Evolutionary conservation across 2,113 vertebrate genomes (phyloP).

Genomic region (Poeciliopsis turrubarensis): DNA sequence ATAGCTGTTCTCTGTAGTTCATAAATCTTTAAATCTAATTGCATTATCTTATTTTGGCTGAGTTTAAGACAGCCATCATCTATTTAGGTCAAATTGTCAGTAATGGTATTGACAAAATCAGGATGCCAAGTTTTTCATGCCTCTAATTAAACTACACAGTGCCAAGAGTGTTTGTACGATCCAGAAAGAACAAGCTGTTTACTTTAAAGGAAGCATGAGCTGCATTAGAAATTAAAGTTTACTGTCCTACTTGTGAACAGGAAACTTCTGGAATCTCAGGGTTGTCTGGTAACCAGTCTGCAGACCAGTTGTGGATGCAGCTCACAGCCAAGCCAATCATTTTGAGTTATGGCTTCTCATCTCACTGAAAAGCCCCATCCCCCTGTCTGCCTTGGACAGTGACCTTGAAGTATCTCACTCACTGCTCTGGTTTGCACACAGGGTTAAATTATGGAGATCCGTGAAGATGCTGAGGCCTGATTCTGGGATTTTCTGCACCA

Average conservation of each 20-base stretch:
- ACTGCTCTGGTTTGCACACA: not conserved
- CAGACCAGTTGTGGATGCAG: not conserved
- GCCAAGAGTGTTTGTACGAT: constrained; percentile 21
- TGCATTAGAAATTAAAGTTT: not conserved
- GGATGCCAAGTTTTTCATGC: constrained; percentile 3
- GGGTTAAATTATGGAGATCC: not conserved
- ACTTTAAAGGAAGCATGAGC: constrained; percentile 1
- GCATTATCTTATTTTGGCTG: constrained; percentile 26
- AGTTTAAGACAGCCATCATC: constrained; percentile 19
- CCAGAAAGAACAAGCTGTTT: constrained; percentile 32
- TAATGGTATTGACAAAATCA: constrained; percentile 10
- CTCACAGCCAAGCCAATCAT: not conserved
- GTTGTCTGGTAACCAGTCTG: not conserved
- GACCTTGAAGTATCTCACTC: not conserved
- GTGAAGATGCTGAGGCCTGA: too few relatives aligned
- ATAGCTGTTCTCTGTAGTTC: not conserved
- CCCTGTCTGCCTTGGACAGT: not conserved
- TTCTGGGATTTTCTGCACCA: too few relatives aligned
- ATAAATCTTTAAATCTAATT: constrained; percentile 17
- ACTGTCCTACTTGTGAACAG: constrained; percentile 4
- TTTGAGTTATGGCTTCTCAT: not conserved
- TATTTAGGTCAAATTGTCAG: constrained; percentile 5
- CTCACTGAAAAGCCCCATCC: not conserved
- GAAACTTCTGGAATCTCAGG: not conserved
- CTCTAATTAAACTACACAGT: not conserved